phyloP scores from a whole-genome alignment of 2,888 invertebrate genomes.

The Andrena praecox region DNA sequence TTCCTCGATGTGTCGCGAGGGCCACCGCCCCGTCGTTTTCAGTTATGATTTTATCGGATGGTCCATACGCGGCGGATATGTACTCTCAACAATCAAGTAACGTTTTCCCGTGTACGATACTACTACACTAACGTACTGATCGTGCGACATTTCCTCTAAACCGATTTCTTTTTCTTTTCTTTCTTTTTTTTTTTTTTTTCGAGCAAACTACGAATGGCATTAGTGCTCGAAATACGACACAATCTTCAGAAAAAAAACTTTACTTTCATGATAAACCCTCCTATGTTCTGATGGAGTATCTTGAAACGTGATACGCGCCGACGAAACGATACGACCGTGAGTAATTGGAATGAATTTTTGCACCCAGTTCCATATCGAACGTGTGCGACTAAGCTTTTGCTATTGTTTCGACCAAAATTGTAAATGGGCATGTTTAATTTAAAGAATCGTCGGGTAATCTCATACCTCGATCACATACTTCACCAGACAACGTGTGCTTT shows the following conservation, averaged over 20 bases:
- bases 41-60: too few species aligned
- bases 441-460: not conserved
- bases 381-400: too few species aligned
- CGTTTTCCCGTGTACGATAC: not conserved
- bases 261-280: constrained; percentile 41
- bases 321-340: not conserved
- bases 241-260: constrained; percentile 22
- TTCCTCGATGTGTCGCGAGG: not conserved
- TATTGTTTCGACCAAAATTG: too few species aligned
- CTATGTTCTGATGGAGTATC: constrained; percentile 39
- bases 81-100: not conserved
- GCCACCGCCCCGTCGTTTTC: too few species aligned
- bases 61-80: too few species aligned
- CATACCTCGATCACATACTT: constrained; percentile 8
- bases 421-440: not conserved
- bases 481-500: constrained; percentile 13
- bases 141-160: constrained; percentile 49
- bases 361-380: too few species aligned
- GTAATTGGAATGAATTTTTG: too few species aligned
- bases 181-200: too few species aligned
- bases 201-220: constrained; percentile 26
- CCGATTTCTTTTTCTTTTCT: constrained; percentile 27
- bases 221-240: constrained; percentile 16
- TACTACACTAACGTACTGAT: constrained; percentile 36
- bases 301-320: not conserved